Base-by-base conservation (phyloP, 2,797 vertebrate species). In the Caiman crocodilus region DNA sequence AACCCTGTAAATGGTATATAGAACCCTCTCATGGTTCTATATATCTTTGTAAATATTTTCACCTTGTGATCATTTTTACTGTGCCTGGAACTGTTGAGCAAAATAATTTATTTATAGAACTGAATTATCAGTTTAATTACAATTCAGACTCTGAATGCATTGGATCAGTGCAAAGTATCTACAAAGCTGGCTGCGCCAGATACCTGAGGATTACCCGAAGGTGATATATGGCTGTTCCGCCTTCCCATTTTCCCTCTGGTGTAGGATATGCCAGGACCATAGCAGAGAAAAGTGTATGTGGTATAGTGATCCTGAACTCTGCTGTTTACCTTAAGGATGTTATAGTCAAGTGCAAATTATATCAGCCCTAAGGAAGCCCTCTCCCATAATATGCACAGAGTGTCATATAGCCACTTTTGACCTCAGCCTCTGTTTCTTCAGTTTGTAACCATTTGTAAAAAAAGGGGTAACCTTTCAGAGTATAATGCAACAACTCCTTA, bases 1-100 rank as follows among this genome's bases (percentile, higher is more conserved):
- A 87, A 97, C 96, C 96, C 93, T 93, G 94, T 84, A 96, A 97
- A 97, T 95, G 96, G 95, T 96, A 97, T 92, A 95, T 95, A 92
- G 84, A 96, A 92, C 96, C 96, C 92, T 96, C 93, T 94, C 89
- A 95, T 79, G 92, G 74, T 90, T 92, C 92, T 92, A 86, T 90
- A 85, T 94, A 93, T 91, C 94, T 87, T 95, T 95, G 93, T 94
- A 95, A 97, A 87, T 97, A 94, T 97, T 97, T 97, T 88, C 95
- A 95, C 90, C 93, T 92, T 96, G 90, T 95, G 95, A 94, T 71
- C 85, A 93, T 94, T 91, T 79, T 96, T 94, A 93, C 96, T 97
- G 94, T 94, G 95, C 35, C 89, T 89, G 32, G 94, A 96, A 79
- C 42, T 50, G 42, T 50, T 50, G 42, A 50, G 42, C 93, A 95